Evolutionary conservation across 1,140 invertebrate species (phyloP), one percentile per base, ranked within the genome.

Genomic region (Drosophila neocordata): DNA sequence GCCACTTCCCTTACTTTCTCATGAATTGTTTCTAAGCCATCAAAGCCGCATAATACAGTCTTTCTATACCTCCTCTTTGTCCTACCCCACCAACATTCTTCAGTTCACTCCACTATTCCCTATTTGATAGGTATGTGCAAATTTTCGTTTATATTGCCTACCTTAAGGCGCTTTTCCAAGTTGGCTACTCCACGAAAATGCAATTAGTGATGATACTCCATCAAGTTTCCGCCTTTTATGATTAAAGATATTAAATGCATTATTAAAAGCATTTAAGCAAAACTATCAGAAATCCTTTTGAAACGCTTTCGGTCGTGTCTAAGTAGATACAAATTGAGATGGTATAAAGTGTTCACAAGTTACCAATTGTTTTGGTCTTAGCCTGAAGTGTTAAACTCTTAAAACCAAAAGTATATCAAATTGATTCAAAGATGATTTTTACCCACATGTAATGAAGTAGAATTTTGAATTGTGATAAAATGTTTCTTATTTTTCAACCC

Each of bases 11-110:
- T 37, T 35, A 48, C n/a, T 15, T 65, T 66, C 82, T 59, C 48
- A 44, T 27, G 69, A 78, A 82, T 75, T 77, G 82, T 85, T 85
- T 78, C 68, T 73, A 85, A 77, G 77, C 77, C 64, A 78, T 65
- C 72, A 78, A 77, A 76, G 60, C 69, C 62, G 58, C 73, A 79
- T 61, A 77, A 82, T 55, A 59, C 44, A 38, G 56, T 52, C 84
- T 76, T 68, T 65, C 35, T 38, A 69, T 67, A 51, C 69, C 65
- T 24, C n/a, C 41, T 27, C 38, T 48, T 24, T 24, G 20, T 24
- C 27, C 3, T 7, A 1, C 1, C 27, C 27, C 27, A 4, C 27
- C 7, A 3, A 31, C 27, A 31, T 31, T 31, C 27, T 31, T 31
- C 27, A 6, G 4, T 12, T 27, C 57, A 20, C 48, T 34, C 20